These are phyloP conservation scores for Columbina picui DNA, from an alignment of 2,113 vertebrate species.

Conservation along the genomic window DNA sequence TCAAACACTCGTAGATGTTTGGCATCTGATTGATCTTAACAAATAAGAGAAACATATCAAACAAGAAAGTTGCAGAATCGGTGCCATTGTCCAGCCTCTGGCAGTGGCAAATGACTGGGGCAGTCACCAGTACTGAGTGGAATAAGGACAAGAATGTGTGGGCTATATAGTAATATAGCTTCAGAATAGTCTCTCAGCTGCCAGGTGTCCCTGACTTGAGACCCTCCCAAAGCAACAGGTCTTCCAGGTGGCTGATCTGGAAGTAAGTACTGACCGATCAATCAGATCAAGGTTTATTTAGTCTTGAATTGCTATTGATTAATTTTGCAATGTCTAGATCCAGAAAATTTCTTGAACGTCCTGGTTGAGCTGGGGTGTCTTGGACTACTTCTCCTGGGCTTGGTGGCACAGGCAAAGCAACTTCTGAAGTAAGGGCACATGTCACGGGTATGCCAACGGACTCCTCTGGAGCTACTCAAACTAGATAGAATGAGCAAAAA, in stretches of 20 bases:
- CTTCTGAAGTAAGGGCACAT: not conserved
- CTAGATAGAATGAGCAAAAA: not conserved
- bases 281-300: not conserved
- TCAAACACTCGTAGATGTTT: not conserved
- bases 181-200: not conserved
- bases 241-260: not conserved
- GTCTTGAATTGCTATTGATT: not conserved
- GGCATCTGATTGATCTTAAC: not conserved
- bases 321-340: not conserved
- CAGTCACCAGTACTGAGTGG: not conserved
- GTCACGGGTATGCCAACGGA: not conserved
- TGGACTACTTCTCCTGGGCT: not conserved
- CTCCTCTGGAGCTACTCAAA: not conserved
- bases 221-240: not conserved
- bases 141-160: not conserved
- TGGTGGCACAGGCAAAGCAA: not conserved
- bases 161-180: not conserved
- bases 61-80: rapidly evolving
- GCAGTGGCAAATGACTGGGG: not conserved
- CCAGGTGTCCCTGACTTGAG: not conserved
- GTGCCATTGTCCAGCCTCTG: not conserved
- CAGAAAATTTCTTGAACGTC: not conserved
- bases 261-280: not conserved
- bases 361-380: not conserved
- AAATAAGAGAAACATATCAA: not conserved